Percentiles rank a stretch among this genome's conserved stretches.
These are phyloP conservation scores for Parauchenoglanis punctatus DNA, from an alignment of 2,797 vertebrate genomes.

Conservation along the genomic window DNA sequence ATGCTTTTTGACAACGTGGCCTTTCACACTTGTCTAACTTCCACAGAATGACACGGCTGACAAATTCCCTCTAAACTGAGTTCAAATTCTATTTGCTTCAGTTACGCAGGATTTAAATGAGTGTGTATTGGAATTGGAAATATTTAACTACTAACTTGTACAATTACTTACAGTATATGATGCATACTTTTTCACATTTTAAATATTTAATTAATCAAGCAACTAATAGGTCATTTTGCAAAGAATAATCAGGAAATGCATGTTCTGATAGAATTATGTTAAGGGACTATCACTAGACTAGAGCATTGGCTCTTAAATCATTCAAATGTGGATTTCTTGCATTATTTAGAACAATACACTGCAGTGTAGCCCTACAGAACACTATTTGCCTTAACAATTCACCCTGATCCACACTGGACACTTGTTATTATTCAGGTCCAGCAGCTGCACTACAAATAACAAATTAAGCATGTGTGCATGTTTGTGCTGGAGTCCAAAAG, in stretches of 20 bases:
- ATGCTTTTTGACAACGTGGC: background rate
- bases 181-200: background rate
- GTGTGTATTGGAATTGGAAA: background rate
- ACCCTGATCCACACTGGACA: conserved; percentile 1
- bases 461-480: conserved; percentile 14
- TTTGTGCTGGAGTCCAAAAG: background rate
- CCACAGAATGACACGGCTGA: background rate
- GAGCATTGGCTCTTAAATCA: background rate
- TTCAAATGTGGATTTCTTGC: background rate
- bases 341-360: background rate
- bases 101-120: background rate
- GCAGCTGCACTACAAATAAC: background rate
- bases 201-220: background rate
- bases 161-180: background rate
- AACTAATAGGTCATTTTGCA: background rate
- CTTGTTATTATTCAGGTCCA: conserved; percentile 30
- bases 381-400: background rate
- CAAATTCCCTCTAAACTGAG: background rate
- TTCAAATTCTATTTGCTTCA: background rate
- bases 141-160: background rate
- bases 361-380: background rate
- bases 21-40: background rate
- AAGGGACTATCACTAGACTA: background rate
- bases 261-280: too few species aligned
- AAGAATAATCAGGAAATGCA: background rate